Evolutionary conservation across 2,797 vertebrate species (phyloP), one percentile per base, ranked within the genome.

Genomic region (Gila robusta): DNA sequence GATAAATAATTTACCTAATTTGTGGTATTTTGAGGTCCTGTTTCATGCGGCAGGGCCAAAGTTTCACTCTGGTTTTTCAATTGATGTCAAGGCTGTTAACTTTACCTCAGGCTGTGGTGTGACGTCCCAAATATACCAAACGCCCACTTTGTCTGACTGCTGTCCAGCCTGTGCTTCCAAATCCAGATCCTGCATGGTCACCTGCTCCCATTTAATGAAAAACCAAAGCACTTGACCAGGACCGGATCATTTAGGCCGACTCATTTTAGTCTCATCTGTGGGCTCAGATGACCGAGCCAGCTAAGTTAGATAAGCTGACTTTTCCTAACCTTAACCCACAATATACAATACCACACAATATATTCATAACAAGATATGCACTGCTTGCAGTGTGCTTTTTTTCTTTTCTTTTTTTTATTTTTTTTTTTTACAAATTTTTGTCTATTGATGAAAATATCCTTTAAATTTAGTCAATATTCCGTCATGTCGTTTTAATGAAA

Each of bases 11-110:
- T 52, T 12, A 44, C 17, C 16, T 44, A 17, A 62, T 62, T 23
- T 54, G 49, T 23, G 28, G 23, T n/a, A 17, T 59, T 59, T 39
- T 26, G 35, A 56, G 0, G 7, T 39, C 14, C 11, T 62, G 54
- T 62, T 41, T 23, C 23, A 32, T 39, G 41, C n/a, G 5, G n/a
- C 62, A 64, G 56, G 26, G n/a, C 70, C 70, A 49, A 35, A 39
- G 23, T 35, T 59, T 32, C 26, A n/a, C n/a, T 72, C 66, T 49
- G 85, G n/a, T 47, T 86, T 82, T 80, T 72, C 23, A 21, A 35
- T 70, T 69, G 7, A 14, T 26, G 35, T 77, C 62, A 59, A 70
- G 39, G 17, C 72, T 66, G 44, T 54, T 80, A 69, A 70, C 71
- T 70, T 88, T 49, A 59, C 69, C 37, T 41, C 37, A 71, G 56